phyloP scores from a whole-genome alignment of 2,888 invertebrate genomes.

The Ormia ochracea region DNA sequence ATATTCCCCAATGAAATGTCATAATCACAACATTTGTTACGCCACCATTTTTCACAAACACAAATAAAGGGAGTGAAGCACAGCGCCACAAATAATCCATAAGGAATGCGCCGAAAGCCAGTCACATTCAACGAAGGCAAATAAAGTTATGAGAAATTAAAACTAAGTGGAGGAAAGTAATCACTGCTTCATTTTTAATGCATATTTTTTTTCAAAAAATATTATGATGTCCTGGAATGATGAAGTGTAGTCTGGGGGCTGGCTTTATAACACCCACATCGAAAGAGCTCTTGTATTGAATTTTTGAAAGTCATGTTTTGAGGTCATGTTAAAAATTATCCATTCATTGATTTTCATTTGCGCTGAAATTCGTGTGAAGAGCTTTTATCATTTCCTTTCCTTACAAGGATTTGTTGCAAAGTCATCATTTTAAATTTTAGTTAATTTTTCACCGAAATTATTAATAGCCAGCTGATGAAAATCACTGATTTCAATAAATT shows the following conservation, averaged over 20 bases:
- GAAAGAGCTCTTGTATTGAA: no score
- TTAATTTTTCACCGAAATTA: not conserved
- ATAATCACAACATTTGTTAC: constrained; percentile 57
- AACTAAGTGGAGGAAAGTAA: constrained; percentile 1
- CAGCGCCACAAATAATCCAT: not conserved
- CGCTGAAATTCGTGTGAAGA: not conserved
- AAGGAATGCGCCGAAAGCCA: not conserved
- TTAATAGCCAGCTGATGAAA: not conserved
- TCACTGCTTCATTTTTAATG: not conserved
- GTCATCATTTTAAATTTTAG: not conserved
- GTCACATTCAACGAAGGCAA: constrained; percentile 4
- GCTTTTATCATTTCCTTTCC: not conserved
- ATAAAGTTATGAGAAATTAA: constrained; percentile 11
- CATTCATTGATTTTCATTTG: no score
- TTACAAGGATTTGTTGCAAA: not conserved
- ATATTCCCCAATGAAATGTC: constrained; percentile 48
- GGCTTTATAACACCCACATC: no score
- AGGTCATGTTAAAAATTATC: no score
- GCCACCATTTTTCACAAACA: constrained; percentile 8
- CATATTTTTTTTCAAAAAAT: not conserved
- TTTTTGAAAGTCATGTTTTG: no score
- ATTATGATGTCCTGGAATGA: not conserved
- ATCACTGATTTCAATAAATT: not conserved
- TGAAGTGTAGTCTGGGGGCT: no score
- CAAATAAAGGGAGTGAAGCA: not conserved